Conservation (phyloP, 2,113 vertebrate genomes). For the Dasypus novemcinctus region DNA sequence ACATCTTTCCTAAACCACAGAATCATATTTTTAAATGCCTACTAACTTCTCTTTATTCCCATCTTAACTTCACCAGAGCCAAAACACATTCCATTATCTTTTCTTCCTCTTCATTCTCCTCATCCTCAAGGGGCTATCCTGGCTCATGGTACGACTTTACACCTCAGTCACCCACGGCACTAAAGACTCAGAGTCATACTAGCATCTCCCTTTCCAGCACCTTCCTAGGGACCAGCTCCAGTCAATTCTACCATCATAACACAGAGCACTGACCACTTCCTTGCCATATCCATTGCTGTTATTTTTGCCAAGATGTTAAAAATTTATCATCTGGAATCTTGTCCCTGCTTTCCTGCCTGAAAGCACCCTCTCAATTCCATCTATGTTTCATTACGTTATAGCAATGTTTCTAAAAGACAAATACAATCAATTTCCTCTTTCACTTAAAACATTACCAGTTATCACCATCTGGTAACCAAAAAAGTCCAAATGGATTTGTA, state of each 20-base stretch:
- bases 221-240: neutral
- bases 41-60: neutral
- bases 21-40: neutral
- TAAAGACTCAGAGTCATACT: neutral
- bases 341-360: neutral
- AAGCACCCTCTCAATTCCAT: neutral
- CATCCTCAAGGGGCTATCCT: neutral
- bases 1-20: neutral
- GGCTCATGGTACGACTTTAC: neutral
- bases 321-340: neutral
- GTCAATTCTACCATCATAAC: neutral
- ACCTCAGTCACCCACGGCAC: neutral
- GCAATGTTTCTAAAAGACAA: neutral
- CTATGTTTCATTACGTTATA: neutral
- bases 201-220: neutral
- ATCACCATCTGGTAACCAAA: neutral
- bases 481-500: neutral
- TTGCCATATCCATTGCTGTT: neutral
- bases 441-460: neutral
- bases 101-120: neutral
- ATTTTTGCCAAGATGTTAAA: neutral
- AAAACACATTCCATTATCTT: neutral
- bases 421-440: neutral
- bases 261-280: neutral
- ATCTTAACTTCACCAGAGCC: fast-evolving